Evolutionary conservation across 2,113 vertebrate genomes (phyloP).

Genomic region (Ellobius talpinus): DNA sequence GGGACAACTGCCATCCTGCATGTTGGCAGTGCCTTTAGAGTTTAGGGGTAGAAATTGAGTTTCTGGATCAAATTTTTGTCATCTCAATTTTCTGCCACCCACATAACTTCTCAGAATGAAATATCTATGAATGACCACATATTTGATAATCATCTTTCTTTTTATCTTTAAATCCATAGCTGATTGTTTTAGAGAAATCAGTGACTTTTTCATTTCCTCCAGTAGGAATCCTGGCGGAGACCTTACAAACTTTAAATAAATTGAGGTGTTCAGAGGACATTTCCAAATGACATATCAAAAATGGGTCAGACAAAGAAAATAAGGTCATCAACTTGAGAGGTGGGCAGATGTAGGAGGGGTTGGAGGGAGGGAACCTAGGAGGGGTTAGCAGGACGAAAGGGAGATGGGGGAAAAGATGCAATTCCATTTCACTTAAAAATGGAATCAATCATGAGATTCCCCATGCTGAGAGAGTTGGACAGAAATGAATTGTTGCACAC

Average conservation of each 20-base stretch:
- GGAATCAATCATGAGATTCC: not conserved
- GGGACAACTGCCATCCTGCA: not conserved
- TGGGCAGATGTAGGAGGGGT: not conserved
- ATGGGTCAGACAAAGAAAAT: not conserved
- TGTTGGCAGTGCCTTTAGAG: not conserved
- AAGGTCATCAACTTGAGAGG: not conserved
- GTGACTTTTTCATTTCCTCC: conserved; percentile 37
- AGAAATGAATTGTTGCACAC: not conserved
- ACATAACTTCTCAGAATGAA: conserved; percentile 23
- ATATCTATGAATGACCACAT: conserved; percentile 7
- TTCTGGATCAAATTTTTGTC: conserved; percentile 32
- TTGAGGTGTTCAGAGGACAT: not conserved
- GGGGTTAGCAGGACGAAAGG: not conserved
- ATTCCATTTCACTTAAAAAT: not conserved
- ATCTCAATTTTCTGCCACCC: conserved; percentile 56
- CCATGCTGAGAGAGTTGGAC: not conserved
- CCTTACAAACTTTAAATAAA: conserved; percentile 42
- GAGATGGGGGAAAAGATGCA: not conserved
- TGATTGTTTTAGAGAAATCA: conserved; percentile 39
- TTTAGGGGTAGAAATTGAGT: conserved; percentile 68
- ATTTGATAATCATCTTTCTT: conserved; percentile 39
- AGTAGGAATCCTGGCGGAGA: not conserved
- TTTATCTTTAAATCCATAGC: not conserved
- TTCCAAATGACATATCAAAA: not conserved
- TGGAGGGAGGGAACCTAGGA: not conserved